Evolutionary conservation across 2,888 invertebrate species (phyloP).

Genomic region (Ecliptopera silaceata): DNA sequence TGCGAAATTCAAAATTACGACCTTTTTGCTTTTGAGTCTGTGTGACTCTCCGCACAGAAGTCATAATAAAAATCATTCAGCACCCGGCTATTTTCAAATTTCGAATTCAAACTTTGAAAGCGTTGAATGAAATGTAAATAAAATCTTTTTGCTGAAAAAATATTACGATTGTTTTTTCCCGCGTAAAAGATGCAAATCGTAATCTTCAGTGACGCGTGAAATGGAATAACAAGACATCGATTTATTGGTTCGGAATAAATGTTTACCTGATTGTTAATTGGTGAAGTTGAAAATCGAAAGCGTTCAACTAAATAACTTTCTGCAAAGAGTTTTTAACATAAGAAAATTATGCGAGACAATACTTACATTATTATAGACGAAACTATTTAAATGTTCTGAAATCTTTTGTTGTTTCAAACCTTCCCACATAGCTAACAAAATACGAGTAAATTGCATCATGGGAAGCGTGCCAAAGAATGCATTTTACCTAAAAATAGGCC

Average conservation of each 20-base stretch:
- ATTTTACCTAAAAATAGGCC: constrained; percentile 34
- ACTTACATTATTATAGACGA: too few species aligned
- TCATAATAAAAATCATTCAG: too few species aligned
- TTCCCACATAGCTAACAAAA: constrained; percentile 26
- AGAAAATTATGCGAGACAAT: neutral
- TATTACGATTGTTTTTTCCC: neutral
- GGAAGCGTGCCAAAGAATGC: constrained; percentile 47
- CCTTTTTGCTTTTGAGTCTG: too few species aligned
- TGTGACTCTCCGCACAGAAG: too few species aligned
- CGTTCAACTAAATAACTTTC: constrained; percentile 14
- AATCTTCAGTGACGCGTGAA: constrained; percentile 24
- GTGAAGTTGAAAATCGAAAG: constrained; percentile 3
- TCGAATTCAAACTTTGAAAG: neutral
- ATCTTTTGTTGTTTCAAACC: constrained; percentile 8
- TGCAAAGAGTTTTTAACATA: neutral
- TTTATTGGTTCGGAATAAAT: constrained; percentile 26
- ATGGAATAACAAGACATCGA: constrained; percentile 22
- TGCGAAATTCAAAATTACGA: neutral
- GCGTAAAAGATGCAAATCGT: constrained; percentile 24
- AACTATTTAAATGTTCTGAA: neutral
- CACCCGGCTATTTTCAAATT: neutral
- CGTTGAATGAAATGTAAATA: too few species aligned
- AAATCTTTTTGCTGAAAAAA: too few species aligned
- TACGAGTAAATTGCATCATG: constrained; percentile 27
- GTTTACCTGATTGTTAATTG: constrained; percentile 17